A percentile compares a stretch with the other conserved stretches of the same genome.
phyloP scores from a whole-genome alignment of 2,113 vertebrate species.

The Ciconia stormi region DNA sequence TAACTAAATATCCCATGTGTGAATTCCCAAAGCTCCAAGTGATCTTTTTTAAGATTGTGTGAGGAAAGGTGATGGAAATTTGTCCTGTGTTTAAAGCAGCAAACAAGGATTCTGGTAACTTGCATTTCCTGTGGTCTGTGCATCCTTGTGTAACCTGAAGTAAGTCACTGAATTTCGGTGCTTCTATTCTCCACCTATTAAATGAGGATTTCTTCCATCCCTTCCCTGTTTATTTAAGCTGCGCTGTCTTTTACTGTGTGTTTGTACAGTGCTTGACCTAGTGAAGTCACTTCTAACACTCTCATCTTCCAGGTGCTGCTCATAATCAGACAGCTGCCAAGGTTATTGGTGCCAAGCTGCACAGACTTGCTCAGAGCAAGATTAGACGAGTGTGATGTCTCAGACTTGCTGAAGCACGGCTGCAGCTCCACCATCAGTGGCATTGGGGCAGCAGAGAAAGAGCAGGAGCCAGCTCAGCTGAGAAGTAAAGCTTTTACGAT shows the following conservation, averaged over 20 bases:
- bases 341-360: not conserved
- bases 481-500: not conserved
- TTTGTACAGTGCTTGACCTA: not conserved
- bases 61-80: not conserved
- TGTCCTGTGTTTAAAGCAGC: not conserved
- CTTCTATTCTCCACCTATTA: not conserved
- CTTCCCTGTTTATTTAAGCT: not conserved
- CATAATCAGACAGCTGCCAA: not conserved
- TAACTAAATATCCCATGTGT: not conserved
- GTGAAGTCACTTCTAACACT: not conserved
- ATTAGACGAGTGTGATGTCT: fast-evolving
- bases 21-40: not conserved
- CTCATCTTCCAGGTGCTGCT: not conserved
- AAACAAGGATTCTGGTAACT: not conserved
- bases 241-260: not conserved
- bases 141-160: not conserved
- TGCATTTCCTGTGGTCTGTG: not conserved
- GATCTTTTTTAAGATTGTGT: not conserved
- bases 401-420: not conserved
- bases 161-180: not conserved
- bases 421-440: not conserved
- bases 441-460: not conserved
- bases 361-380: not conserved
- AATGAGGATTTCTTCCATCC: not conserved
- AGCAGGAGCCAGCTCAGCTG: not conserved